phyloP scores from a whole-genome alignment of 2,888 invertebrate species.

The Ophonus ardosiacus region DNA sequence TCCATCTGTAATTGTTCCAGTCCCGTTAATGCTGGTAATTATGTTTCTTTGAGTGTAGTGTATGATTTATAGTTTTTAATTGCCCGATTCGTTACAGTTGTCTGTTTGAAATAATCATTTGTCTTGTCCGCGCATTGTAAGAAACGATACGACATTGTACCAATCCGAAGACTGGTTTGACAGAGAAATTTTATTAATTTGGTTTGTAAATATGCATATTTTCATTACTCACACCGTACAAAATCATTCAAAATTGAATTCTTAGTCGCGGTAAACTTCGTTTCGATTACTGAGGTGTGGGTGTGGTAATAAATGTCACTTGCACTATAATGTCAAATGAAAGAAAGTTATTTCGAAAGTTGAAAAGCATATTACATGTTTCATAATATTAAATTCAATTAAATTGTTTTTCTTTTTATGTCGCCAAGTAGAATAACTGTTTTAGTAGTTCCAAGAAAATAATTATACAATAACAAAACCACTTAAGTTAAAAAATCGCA shows the following conservation, averaged over 20 bases:
- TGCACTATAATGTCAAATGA: conserved; percentile 16
- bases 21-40: conserved; percentile 41
- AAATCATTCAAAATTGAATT: conserved; percentile 42
- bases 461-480: too few relatives aligned
- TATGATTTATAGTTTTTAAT: conserved; percentile 47
- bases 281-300: conserved; percentile 1
- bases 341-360: conserved; percentile 18
- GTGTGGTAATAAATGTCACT: conserved; percentile 45
- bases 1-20: conserved; percentile 21
- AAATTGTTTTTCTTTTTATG: not conserved
- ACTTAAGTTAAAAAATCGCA: too few relatives aligned
- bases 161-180: conserved; percentile 33
- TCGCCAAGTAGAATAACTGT: not conserved
- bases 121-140: conserved; percentile 23
- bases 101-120: conserved; percentile 48
- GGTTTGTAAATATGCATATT: conserved; percentile 36
- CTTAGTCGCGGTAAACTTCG: conserved; percentile 11
- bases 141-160: conserved; percentile 28
- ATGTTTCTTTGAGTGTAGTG: conserved; percentile 44
- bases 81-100: conserved; percentile 44
- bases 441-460: too few relatives aligned
- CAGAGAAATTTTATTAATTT: conserved; percentile 40
- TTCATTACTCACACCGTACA: conserved; percentile 29
- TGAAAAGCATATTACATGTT: not conserved
- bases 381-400: not conserved